Conservation (phyloP, 2,113 vertebrate genomes). For the Macroglossus sobrinus region DNA sequence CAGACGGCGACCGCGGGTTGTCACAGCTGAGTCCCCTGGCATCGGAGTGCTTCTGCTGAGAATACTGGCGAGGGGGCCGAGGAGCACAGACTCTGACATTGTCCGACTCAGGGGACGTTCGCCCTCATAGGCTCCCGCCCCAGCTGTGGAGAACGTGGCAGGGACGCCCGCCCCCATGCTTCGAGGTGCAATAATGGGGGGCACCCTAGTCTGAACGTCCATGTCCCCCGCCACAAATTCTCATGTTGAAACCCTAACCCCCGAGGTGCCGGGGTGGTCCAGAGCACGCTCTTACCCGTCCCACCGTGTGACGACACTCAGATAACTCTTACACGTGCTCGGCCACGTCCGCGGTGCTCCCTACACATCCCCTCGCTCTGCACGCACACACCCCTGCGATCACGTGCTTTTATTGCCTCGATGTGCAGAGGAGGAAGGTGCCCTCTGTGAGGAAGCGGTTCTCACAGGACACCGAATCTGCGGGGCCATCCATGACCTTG, state of each 20-base stretch:
- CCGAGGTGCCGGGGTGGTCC: no score
- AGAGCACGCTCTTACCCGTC: no score
- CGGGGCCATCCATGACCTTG: background rate
- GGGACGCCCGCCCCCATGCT: accelerated
- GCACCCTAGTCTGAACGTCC: background rate
- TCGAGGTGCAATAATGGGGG: background rate
- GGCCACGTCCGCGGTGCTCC: no score
- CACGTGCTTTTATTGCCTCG: no score
- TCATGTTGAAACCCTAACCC: background rate
- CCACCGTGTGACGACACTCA: background rate
- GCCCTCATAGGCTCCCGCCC: accelerated
- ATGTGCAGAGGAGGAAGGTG: no score
- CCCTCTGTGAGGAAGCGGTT: no score
- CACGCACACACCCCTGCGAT: no score
- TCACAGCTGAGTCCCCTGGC: background rate
- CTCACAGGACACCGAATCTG: background rate
- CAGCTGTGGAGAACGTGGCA: background rate
- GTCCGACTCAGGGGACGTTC: background rate
- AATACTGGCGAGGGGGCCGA: accelerated
- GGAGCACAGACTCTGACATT: background rate
- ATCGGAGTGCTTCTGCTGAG: background rate
- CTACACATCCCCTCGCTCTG: no score
- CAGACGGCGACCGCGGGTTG: background rate
- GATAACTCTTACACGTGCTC: no score
- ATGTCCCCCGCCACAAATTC: no score